A percentile compares a stretch with the other conserved stretches of the same genome.
These are phyloP conservation scores for Galemys pyrenaicus DNA, from an alignment of 2,113 vertebrate genomes.

Conservation along the genomic window DNA sequence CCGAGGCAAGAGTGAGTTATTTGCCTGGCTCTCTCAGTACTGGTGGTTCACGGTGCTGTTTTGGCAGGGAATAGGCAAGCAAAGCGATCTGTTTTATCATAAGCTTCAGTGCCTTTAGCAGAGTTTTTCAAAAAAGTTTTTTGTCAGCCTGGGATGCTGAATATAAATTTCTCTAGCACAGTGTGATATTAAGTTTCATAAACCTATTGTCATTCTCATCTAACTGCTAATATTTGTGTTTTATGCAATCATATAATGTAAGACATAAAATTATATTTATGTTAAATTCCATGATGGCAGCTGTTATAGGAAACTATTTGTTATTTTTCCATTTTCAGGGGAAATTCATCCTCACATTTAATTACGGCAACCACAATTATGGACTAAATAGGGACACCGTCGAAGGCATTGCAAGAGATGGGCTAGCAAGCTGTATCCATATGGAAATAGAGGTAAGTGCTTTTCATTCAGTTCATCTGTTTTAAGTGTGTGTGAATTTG, in stretches of 20 bases:
- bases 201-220: background rate
- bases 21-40: background rate
- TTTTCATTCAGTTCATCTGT: background rate
- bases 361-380: conserved; percentile 86
- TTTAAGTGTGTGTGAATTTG: background rate
- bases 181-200: background rate
- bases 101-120: background rate
- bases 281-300: background rate
- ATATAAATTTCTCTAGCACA: background rate
- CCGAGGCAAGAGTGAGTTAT: background rate
- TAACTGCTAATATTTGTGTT: background rate
- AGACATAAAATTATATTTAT: background rate
- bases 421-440: conserved; percentile 92
- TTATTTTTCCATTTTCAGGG: conserved; percentile 87
- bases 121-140: background rate
- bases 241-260: background rate
- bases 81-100: background rate
- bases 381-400: conserved; percentile 92
- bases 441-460: conserved; percentile 93
- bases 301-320: background rate
- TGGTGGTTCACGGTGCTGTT: background rate
- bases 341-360: conserved; percentile 91
- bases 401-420: conserved; percentile 92
- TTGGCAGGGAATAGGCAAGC: background rate
- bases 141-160: background rate